phyloP scores from a whole-genome alignment of 2,113 vertebrate species.

The rabbit (Oryctolagus cuniculus) region DNA sequence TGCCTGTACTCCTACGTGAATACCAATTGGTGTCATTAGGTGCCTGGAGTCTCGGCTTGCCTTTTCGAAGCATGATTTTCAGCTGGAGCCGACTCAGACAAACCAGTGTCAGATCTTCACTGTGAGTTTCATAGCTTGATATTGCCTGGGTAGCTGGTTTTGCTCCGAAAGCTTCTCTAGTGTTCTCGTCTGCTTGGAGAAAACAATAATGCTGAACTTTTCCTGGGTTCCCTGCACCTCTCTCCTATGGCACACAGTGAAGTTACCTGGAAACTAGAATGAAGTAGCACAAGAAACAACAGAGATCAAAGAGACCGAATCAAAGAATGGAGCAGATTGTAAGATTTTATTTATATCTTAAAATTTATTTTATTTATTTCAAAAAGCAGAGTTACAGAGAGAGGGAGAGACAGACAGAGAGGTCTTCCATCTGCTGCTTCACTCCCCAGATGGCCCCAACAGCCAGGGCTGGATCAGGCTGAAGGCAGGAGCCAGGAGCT shows the following conservation, averaged over 20 bases:
- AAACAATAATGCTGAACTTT: neutral
- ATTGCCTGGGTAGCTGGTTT: constrained; percentile 11
- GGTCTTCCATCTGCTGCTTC: too few species aligned
- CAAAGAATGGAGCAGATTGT: neutral
- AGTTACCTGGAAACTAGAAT: neutral
- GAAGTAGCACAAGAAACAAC: neutral
- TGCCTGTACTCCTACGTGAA: constrained; percentile 47
- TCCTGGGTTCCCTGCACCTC: neutral
- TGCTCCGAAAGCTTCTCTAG: neutral
- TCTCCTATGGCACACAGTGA: too few species aligned
- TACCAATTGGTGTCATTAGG: constrained; percentile 57
- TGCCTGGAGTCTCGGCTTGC: neutral
- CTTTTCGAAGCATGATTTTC: neutral
- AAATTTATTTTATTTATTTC: too few species aligned
- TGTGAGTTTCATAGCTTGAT: neutral
- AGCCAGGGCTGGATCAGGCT: too few species aligned
- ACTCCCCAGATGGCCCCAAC: too few species aligned
- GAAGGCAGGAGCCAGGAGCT: too few species aligned
- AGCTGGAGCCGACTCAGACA: neutral
- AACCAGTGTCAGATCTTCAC: constrained; percentile 15
- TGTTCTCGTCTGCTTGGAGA: neutral
- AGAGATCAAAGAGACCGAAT: neutral
- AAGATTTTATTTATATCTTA: neutral
- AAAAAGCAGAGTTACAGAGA: too few species aligned
- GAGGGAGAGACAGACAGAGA: too few species aligned